Evolutionary conservation across 2,888 invertebrate species (phyloP).

Genomic region (Nomada hirtipes): DNA sequence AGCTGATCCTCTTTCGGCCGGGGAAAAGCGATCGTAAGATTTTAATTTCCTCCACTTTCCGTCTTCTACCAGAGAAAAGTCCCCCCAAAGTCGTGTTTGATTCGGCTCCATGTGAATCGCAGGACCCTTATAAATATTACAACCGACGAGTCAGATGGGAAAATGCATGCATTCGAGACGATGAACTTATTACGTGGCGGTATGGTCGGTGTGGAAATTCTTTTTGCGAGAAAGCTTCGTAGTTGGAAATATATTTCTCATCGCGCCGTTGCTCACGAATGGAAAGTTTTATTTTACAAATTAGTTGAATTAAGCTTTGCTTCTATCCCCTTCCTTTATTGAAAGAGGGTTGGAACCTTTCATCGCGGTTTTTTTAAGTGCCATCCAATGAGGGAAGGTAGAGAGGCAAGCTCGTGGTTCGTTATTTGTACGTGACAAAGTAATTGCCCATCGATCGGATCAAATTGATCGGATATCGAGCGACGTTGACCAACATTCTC

Average conservation of each 20-base stretch:
- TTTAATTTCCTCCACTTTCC: slow-evolving; percentile 27
- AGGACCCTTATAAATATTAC: not conserved
- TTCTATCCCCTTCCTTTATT: too few species aligned
- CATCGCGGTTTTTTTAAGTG: not conserved
- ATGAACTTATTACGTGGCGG: too few species aligned
- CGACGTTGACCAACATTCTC: slow-evolving; percentile 22
- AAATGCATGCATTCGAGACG: slow-evolving; percentile 4
- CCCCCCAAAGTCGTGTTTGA: not conserved
- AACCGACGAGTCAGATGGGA: slow-evolving; percentile 6
- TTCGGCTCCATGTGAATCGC: not conserved
- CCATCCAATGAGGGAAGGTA: slow-evolving; percentile 13
- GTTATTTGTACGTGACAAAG: slow-evolving; percentile 24
- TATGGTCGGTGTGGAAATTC: too few species aligned
- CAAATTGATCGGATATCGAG: slow-evolving; percentile 38
- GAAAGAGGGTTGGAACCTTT: too few species aligned
- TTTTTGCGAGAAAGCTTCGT: too few species aligned
- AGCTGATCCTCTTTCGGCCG: slow-evolving; percentile 30
- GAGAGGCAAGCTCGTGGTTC: slow-evolving; percentile 46
- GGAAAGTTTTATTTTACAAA: too few species aligned
- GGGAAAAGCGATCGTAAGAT: slow-evolving; percentile 28
- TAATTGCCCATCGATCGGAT: slow-evolving; percentile 39
- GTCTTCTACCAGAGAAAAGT: not conserved
- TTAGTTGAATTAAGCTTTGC: too few species aligned
- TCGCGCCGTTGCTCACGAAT: too few species aligned
- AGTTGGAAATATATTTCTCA: too few species aligned